A percentile compares a stretch with the other conserved stretches of the same genome.
Evolutionary conservation across 2,797 vertebrate genomes (phyloP).

Genomic region (Benthosema pterotum): DNA sequence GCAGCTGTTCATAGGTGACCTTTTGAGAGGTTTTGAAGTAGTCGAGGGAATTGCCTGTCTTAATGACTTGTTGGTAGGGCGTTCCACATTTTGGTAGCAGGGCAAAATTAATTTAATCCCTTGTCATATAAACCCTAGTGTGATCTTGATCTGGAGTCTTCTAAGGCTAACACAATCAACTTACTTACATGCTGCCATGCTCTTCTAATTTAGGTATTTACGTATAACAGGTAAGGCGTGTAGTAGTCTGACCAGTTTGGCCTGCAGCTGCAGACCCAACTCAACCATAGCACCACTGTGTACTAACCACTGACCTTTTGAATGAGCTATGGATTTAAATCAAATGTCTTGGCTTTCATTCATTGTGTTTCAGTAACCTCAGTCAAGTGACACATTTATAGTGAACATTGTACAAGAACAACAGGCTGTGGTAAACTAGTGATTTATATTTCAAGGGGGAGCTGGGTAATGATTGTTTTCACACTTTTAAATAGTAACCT

Average conservation of each 20-base stretch:
- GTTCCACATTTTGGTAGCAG: no score
- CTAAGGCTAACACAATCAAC: no score
- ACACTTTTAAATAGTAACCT: not conserved
- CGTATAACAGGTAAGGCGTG: not conserved
- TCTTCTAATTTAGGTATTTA: not conserved
- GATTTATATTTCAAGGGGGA: not conserved
- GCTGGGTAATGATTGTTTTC: not conserved
- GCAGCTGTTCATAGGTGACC: no score
- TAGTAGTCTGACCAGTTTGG: constrained; percentile 3
- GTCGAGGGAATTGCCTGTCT: no score
- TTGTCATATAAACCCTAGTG: no score
- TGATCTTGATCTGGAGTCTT: not conserved
- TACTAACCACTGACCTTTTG: no score
- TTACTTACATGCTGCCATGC: not conserved
- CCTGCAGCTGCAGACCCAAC: no score
- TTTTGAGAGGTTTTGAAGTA: no score
- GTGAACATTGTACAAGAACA: not conserved
- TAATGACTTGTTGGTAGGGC: no score
- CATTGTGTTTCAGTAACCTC: not conserved
- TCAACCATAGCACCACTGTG: not conserved
- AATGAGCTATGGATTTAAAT: not conserved
- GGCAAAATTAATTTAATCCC: no score
- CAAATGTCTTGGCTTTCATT: not conserved
- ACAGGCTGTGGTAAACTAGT: not conserved
- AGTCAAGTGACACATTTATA: not conserved